Evolutionary conservation across 2,113 vertebrate species (phyloP), one percentile per base, ranked within the genome.

Genomic region (Phyllopteryx taeniolatus): DNA sequence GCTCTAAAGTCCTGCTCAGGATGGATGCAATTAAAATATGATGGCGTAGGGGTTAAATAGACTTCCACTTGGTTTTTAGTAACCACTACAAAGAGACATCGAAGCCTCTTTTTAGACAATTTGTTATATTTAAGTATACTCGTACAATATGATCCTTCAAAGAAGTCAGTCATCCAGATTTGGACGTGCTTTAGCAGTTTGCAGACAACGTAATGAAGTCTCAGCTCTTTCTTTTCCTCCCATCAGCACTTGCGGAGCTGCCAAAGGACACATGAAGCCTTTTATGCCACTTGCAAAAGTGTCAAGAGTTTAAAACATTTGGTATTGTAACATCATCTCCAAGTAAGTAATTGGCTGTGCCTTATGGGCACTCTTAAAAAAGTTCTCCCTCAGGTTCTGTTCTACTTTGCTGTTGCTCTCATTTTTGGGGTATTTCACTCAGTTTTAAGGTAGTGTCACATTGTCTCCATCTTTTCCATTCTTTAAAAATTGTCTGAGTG

Each of bases 261-360:
- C 65, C 77, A 68, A 74, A 79, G 70, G 80, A 82, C 80, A 39
- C 51, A 42, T 68, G 49, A 31, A 70, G 49, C 46, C 57, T 80
- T 77, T 77, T 73, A 87, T 53, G 59, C 15, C 17, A 65, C 71
- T 73, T 56, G 60, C 79, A 79, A 82, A 79, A 65, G 67, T 76
- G 81, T 80, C 73, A 17, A 78, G 53, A 77, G 66, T 70, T 35
- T 51, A 47, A 61, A 78, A 54, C 67, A 63, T 73, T 77, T 87
- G 81, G 78, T 81, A 74, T 59, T 54, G 79, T 81, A 72, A 84
- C 84, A 43, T 77, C 79, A 27, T 65, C 46, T 59, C 70, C 19
- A 61, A 72, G 47, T 60, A 77, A 77, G 70, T 81, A 76, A 83
- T 82, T 79, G 68, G 49, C 53, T 68, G 46, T 22, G 75, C 53